Percentiles rank a stretch among this genome's conserved stretches.
phyloP scores from a whole-genome alignment of 1,140 invertebrate genomes.

The Drosophila lacteicornis region DNA sequence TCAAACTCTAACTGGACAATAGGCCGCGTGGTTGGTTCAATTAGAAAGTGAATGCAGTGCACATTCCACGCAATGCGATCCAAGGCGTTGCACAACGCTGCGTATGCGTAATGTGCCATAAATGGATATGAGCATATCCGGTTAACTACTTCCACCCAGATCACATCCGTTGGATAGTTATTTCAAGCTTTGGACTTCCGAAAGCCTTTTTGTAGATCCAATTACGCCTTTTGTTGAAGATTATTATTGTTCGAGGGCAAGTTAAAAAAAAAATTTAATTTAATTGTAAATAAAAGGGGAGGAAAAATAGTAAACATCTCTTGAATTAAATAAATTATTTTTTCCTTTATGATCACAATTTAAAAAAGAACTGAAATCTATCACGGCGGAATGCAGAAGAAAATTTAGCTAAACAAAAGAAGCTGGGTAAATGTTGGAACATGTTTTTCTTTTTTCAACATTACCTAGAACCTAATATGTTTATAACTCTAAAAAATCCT shows the following conservation, averaged over 20 bases:
- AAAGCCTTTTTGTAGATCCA: conserved; percentile 23
- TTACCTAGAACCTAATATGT: background rate
- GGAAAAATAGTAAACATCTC: background rate
- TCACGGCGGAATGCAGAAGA: no score
- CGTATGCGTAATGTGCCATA: conserved; percentile 64
- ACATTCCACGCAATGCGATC: conserved; percentile 54
- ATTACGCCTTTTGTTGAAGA: conserved; percentile 23
- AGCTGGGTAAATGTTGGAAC: background rate
- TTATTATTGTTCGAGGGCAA: background rate
- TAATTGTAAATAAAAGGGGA: background rate
- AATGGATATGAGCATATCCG: conserved; percentile 43
- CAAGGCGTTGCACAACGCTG: conserved; percentile 55
- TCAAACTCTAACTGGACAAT: conserved; percentile 44
- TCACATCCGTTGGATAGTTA: conserved; percentile 31
- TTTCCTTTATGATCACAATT: no score
- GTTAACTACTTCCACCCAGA: conserved; percentile 11
- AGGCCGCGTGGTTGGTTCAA: conserved; percentile 20
- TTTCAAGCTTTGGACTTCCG: conserved; percentile 43
- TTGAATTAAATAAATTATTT: background rate
- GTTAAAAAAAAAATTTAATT: no score
- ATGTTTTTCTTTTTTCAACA: background rate
- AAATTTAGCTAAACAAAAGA: background rate
- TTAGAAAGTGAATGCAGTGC: conserved; percentile 52
- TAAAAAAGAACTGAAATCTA: no score
- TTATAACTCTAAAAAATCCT: background rate